These are phyloP conservation scores for Limosa lapponica DNA, from an alignment of 2,797 vertebrate genomes.

Conservation along the genomic window DNA sequence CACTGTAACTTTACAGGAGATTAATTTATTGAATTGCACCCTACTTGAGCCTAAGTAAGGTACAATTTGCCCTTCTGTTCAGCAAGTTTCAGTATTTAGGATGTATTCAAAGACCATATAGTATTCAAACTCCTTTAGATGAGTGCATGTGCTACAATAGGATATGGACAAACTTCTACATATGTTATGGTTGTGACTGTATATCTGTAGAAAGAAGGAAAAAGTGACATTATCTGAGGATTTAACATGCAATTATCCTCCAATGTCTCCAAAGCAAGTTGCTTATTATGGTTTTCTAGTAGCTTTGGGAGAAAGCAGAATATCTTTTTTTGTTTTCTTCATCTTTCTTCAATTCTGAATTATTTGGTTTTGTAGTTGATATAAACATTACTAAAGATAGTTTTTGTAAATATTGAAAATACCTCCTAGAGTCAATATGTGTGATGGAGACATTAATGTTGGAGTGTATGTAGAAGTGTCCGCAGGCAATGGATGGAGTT, in stretches of 20 bases:
- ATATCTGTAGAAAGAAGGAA: background rate
- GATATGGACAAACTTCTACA: background rate
- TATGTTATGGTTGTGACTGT: background rate
- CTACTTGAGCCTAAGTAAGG: background rate
- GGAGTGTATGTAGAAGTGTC: background rate
- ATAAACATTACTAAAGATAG: background rate
- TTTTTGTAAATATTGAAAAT: background rate
- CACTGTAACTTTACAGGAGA: background rate
- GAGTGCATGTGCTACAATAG: background rate
- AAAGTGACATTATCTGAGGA: background rate
- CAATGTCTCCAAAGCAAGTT: background rate
- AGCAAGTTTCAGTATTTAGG: background rate
- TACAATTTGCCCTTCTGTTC: background rate
- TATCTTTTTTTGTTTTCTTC: background rate
- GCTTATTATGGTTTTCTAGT: background rate
- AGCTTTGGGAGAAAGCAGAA: background rate
- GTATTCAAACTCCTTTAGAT: background rate
- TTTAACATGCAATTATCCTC: background rate
- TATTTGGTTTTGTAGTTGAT: background rate
- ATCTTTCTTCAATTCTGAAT: background rate
- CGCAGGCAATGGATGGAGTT: background rate
- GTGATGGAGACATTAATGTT: background rate
- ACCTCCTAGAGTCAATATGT: background rate
- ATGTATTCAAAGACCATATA: background rate
- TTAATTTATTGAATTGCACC: background rate